Percentiles rank a stretch among this genome's conserved stretches.
Conservation (phyloP, 2,888 invertebrate species). For the Conops quadrifasciatus region DNA sequence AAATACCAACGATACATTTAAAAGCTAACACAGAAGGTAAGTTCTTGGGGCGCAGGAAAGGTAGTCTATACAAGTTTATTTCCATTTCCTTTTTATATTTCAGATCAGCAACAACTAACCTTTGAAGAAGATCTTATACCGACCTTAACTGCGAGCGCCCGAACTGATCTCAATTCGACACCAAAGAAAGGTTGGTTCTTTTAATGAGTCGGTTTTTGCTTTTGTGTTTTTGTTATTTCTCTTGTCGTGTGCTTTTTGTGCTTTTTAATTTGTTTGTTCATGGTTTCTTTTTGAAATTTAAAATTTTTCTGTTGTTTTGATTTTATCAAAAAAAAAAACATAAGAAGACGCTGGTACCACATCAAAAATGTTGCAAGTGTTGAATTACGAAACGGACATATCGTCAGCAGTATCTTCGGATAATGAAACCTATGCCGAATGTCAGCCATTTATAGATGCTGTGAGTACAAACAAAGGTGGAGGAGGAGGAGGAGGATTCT, state of each 20-base stretch:
- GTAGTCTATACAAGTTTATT: too few species aligned
- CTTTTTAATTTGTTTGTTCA: background rate
- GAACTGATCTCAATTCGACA: constrained; percentile 36
- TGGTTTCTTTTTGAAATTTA: constrained; percentile 1
- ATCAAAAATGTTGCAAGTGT: constrained; percentile 32
- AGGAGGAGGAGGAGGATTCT: constrained; percentile 36
- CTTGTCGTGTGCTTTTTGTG: constrained; percentile 6
- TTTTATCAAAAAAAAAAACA: constrained; percentile 19
- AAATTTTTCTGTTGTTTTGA: constrained; percentile 35
- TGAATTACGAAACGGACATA: constrained; percentile 41
- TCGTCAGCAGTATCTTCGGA: constrained; percentile 52
- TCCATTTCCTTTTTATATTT: constrained; percentile 31
- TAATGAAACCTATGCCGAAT: constrained; percentile 60
- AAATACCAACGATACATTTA: constrained; percentile 46
- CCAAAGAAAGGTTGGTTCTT: constrained; percentile 38
- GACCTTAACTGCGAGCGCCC: constrained; percentile 44
- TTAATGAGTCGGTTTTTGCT: background rate
- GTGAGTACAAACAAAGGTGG: constrained; percentile 28
- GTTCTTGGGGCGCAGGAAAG: background rate
- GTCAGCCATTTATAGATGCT: constrained; percentile 48
- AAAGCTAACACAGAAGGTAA: constrained; percentile 50
- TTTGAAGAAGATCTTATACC: constrained; percentile 50
- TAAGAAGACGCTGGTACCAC: constrained; percentile 37
- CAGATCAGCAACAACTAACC: constrained; percentile 46
- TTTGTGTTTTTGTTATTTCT: background rate